Conservation (phyloP, 2,797 vertebrate species). For the Acanthurus lineatus region DNA sequence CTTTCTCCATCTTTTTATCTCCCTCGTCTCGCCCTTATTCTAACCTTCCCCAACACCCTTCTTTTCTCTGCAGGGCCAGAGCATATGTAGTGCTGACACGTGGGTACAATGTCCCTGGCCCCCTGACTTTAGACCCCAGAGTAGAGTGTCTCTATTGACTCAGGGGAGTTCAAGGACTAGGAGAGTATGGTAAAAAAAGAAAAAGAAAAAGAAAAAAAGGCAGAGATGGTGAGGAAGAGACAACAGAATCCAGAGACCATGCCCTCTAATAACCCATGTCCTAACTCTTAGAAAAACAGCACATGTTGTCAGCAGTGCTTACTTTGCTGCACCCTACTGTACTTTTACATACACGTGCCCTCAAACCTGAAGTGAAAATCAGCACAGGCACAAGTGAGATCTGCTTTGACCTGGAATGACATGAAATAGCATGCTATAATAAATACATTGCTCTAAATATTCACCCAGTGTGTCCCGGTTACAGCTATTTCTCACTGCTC, state of each 20-base stretch:
- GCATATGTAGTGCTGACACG: constrained; percentile 56
- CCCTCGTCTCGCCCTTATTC: constrained; percentile 62
- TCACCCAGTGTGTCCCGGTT: constrained; percentile 73
- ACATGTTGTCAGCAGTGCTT: constrained; percentile 35
- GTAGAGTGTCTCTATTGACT: constrained; percentile 63
- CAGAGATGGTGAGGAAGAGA: neutral
- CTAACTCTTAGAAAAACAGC: constrained; percentile 36
- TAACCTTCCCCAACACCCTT: constrained; percentile 60
- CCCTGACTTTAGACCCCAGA: constrained; percentile 60
- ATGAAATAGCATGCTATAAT: constrained; percentile 70
- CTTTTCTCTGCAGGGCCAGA: constrained; percentile 41
- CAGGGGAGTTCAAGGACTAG: constrained; percentile 65
- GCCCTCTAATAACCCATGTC: constrained; percentile 43
- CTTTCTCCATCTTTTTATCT: constrained; percentile 56
- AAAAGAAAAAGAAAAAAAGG: neutral
- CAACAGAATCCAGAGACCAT: constrained; percentile 32
- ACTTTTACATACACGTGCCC: constrained; percentile 34
- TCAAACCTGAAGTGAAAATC: constrained; percentile 51
- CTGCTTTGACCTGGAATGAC: constrained; percentile 72
- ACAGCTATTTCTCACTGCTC: constrained; percentile 73
- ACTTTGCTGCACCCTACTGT: constrained; percentile 33
- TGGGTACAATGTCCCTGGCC: constrained; percentile 39
- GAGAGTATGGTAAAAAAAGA: constrained; percentile 49
- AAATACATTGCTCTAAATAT: constrained; percentile 77
- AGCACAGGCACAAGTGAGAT: constrained; percentile 33